These are phyloP conservation scores for Bujurquina vittata DNA, from an alignment of 2,113 vertebrate species.

Conservation along the genomic window DNA sequence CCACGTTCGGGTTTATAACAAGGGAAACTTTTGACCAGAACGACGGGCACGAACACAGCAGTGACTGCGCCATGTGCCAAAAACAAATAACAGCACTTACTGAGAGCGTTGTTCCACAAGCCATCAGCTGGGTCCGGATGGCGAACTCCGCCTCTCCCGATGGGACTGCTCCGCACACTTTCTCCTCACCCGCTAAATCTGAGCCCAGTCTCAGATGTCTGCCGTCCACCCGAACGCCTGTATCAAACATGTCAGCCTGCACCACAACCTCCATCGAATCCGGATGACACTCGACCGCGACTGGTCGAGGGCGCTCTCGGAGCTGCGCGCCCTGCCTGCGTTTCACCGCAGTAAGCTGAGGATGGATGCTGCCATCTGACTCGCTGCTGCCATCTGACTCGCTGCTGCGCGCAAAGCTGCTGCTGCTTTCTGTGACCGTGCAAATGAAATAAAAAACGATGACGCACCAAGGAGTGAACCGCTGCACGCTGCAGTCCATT, in stretches of 20 bases:
- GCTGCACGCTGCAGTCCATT: slow-evolving; percentile 40
- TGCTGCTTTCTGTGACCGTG: slow-evolving; percentile 11
- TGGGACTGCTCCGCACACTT: slow-evolving; percentile 42
- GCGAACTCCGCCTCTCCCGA: slow-evolving; percentile 53
- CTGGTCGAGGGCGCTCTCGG: not conserved
- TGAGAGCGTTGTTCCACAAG: slow-evolving; percentile 71
- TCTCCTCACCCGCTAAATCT: not conserved
- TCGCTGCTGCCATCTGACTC: not conserved
- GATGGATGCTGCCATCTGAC: not conserved
- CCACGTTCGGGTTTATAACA: not conserved
- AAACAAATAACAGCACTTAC: slow-evolving; percentile 46
- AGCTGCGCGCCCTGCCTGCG: not conserved
- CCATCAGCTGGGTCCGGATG: slow-evolving; percentile 42
- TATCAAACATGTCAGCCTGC: slow-evolving; percentile 65
- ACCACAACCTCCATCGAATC: slow-evolving; percentile 68
- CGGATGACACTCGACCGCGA: slow-evolving; percentile 69
- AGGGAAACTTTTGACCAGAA: not conserved
- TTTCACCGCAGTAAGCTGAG: not conserved
- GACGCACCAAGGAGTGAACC: not conserved
- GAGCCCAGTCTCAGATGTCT: slow-evolving; percentile 62
- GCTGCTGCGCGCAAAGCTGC: not conserved
- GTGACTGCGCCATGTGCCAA: not conserved
- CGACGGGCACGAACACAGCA: not conserved
- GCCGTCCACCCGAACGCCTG: slow-evolving; percentile 57
- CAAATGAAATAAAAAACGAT: slow-evolving; percentile 1